Evolutionary conservation across 2,113 vertebrate species (phyloP).

Genomic region (Enhydra lutris): DNA sequence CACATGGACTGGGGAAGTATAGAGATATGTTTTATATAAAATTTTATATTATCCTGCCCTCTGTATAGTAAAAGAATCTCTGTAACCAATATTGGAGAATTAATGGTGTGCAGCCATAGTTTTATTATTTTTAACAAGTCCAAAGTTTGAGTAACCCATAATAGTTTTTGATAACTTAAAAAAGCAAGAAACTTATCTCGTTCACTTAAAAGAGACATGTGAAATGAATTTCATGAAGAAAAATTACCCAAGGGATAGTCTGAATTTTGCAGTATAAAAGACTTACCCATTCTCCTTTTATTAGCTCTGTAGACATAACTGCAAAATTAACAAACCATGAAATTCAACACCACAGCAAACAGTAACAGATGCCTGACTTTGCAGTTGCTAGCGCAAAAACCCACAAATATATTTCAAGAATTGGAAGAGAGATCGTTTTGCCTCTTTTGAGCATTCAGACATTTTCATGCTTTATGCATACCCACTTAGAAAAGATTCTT

Average conservation of each 20-base stretch:
- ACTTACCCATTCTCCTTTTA: slow-evolving; percentile 55
- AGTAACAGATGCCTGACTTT: slow-evolving; percentile 67
- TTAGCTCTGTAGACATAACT: slow-evolving; percentile 71
- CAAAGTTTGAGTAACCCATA: slow-evolving; percentile 66
- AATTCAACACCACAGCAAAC: slow-evolving; percentile 67
- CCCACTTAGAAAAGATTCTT: background rate
- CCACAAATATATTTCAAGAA: slow-evolving; percentile 45
- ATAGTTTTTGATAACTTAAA: slow-evolving; percentile 68
- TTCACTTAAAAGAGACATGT: slow-evolving; percentile 75
- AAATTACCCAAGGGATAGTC: slow-evolving; percentile 58
- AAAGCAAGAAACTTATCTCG: slow-evolving; percentile 62
- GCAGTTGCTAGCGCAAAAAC: slow-evolving; percentile 56
- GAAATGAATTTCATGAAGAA: slow-evolving; percentile 69
- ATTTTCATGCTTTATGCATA: slow-evolving; percentile 53
- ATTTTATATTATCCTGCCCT: background rate
- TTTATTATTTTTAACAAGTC: slow-evolving; percentile 68
- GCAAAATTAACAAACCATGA: slow-evolving; percentile 78
- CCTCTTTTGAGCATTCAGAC: slow-evolving; percentile 58
- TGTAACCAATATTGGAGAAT: slow-evolving; percentile 60
- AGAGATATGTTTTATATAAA: background rate
- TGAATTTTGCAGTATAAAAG: slow-evolving; percentile 61
- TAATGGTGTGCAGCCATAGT: slow-evolving; percentile 55
- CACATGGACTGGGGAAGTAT: background rate
- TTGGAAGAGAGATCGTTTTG: slow-evolving; percentile 38
- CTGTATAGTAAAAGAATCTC: background rate